Conservation (phyloP, 1,140 invertebrate species). For the Danaus plexippus region DNA sequence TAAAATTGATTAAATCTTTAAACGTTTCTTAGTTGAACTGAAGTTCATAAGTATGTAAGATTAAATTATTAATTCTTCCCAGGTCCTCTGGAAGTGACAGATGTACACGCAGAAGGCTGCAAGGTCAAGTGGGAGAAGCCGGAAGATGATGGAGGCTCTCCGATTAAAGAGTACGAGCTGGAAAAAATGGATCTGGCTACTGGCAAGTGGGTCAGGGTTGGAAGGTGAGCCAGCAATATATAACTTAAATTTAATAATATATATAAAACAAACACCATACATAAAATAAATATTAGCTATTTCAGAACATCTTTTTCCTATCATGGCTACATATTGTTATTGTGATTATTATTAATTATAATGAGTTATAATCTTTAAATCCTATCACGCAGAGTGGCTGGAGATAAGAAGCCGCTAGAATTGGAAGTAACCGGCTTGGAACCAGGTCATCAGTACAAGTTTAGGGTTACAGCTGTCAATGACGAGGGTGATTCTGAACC, state of each 20-base stretch:
- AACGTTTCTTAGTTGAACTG: too few relatives aligned
- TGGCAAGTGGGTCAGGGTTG: conserved; percentile 91
- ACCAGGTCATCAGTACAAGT: conserved; percentile 95
- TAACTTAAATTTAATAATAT: conserved; percentile 1
- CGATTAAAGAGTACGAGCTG: conserved; percentile 95
- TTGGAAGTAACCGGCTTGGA: conserved; percentile 93
- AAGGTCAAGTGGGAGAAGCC: conserved; percentile 93
- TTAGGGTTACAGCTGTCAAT: conserved; percentile 95
- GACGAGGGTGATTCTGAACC: conserved; percentile 97
- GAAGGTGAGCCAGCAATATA: conserved; percentile 53
- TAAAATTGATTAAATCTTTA: too few relatives aligned
- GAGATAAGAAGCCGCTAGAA: conserved; percentile 81
- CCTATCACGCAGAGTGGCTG: conserved; percentile 67
- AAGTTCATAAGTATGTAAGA: too few relatives aligned
- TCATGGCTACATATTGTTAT: too few relatives aligned
- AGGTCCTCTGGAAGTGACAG: conserved; percentile 88
- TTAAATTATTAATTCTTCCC: neutral
- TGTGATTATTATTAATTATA: too few relatives aligned
- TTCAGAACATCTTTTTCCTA: too few relatives aligned
- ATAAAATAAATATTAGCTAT: too few relatives aligned
- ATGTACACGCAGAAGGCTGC: conserved; percentile 89
- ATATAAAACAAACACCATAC: neutral
- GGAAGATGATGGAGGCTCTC: conserved; percentile 93
- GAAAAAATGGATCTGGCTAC: conserved; percentile 95
- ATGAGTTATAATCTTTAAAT: neutral